Evolutionary conservation across 2,113 vertebrate species (phyloP).

Genomic region (Oryzias woworae): DNA sequence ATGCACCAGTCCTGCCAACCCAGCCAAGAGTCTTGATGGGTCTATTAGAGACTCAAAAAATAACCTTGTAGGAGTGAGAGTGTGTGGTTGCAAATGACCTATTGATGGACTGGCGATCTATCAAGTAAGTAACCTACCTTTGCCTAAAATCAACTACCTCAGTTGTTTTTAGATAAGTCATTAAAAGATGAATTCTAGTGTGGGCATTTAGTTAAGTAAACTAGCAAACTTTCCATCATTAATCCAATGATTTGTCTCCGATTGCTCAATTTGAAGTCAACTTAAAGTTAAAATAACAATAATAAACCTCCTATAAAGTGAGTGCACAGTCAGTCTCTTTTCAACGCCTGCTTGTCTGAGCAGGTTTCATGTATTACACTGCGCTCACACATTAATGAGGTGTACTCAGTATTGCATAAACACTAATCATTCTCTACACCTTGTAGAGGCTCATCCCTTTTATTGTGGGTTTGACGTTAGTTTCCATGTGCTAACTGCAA

Average conservation of each 20-base stretch:
- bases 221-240: not conserved
- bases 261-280: not conserved
- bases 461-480: slow-evolving; percentile 27
- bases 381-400: slow-evolving; percentile 43
- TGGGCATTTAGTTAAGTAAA: no score
- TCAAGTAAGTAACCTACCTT: no score
- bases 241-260: not conserved
- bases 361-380: slow-evolving; percentile 22
- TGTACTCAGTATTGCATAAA: slow-evolving; percentile 33
- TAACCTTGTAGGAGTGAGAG: no score
- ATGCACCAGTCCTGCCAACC: no score
- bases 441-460: slow-evolving; percentile 41
- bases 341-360: slow-evolving; percentile 1
- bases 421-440: slow-evolving; percentile 29
- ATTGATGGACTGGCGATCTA: no score
- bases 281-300: slow-evolving; percentile 2
- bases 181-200: no score
- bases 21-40: no score
- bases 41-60: no score
- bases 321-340: slow-evolving; percentile 5
- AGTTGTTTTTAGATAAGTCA: no score
- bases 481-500: slow-evolving; percentile 1
- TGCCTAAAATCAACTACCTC: no score
- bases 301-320: not conserved
- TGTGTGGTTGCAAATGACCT: no score